Percentiles rank a stretch among this genome's conserved stretches.
phyloP scores from a whole-genome alignment of 2,888 invertebrate species.

The Caenorhabditis sp. region DNA sequence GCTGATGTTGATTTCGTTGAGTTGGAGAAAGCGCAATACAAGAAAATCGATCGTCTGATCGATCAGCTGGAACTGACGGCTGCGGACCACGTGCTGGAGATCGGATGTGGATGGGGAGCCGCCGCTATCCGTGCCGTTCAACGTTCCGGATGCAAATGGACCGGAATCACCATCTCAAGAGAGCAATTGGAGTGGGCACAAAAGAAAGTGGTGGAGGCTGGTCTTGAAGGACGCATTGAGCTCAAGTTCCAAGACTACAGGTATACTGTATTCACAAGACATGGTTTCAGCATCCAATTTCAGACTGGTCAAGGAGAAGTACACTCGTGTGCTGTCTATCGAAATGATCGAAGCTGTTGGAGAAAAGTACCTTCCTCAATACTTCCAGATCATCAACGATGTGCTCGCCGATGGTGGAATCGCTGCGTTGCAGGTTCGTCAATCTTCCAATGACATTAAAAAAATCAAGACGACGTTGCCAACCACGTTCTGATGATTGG shows the following conservation, averaged over 20 bases:
- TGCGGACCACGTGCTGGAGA: slow-evolving; percentile 72
- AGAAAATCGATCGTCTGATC: slow-evolving; percentile 68
- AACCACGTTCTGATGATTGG: slow-evolving; percentile 4
- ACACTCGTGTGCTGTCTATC: slow-evolving; percentile 67
- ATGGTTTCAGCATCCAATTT: neutral
- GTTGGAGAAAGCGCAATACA: slow-evolving; percentile 66
- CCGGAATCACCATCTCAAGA: slow-evolving; percentile 74
- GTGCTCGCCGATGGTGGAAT: slow-evolving; percentile 67
- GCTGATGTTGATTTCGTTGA: slow-evolving; percentile 49
- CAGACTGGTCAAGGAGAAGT: slow-evolving; percentile 68
- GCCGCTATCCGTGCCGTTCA: slow-evolving; percentile 70
- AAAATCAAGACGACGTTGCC: slow-evolving; percentile 4
- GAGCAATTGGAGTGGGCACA: slow-evolving; percentile 70
- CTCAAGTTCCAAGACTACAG: slow-evolving; percentile 73
- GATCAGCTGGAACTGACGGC: slow-evolving; percentile 61
- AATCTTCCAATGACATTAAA: neutral
- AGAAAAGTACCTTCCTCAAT: slow-evolving; percentile 70
- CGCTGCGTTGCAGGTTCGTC: slow-evolving; percentile 66
- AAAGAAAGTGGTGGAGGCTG: slow-evolving; percentile 63
- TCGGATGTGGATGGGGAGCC: slow-evolving; percentile 76
- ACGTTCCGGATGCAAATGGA: slow-evolving; percentile 71
- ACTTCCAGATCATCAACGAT: slow-evolving; percentile 70
- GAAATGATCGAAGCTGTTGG: slow-evolving; percentile 78
- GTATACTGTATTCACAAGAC: slow-evolving; percentile 26
- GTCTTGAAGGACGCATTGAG: slow-evolving; percentile 66